Conservation (phyloP, 2,888 invertebrate species). For the Unio pictorum region DNA sequence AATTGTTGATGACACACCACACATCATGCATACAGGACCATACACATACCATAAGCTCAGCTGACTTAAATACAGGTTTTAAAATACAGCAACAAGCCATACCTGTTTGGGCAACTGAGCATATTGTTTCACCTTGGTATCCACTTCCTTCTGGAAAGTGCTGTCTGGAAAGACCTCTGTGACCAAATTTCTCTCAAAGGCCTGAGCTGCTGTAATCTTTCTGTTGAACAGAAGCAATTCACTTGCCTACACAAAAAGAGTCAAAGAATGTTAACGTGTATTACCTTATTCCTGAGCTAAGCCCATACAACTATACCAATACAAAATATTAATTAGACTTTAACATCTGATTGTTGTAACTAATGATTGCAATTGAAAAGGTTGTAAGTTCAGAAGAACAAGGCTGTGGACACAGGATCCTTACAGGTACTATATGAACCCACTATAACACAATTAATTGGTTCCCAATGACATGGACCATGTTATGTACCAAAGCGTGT, state of each 20-base stretch:
- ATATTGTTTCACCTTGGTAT: conserved; percentile 73
- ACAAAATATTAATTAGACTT: not conserved
- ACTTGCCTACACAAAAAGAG: conserved; percentile 71
- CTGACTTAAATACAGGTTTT: too few relatives aligned
- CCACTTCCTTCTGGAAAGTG: conserved; percentile 77
- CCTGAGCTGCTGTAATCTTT: conserved; percentile 86
- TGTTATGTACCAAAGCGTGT: too few relatives aligned
- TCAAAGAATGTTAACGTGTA: not conserved
- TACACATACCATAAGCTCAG: too few relatives aligned
- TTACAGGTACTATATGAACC: too few relatives aligned
- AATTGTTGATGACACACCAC: too few relatives aligned
- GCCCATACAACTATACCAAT: not conserved
- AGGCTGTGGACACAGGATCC: too few relatives aligned
- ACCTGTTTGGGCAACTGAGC: conserved; percentile 72
- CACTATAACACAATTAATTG: too few relatives aligned
- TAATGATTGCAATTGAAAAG: too few relatives aligned
- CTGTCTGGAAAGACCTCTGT: conserved; percentile 82
- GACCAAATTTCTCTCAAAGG: conserved; percentile 83
- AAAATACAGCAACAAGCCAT: conserved; percentile 6
- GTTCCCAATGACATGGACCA: too few relatives aligned
- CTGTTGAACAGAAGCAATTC: conserved; percentile 80
- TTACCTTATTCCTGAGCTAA: not conserved
- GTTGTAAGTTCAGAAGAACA: too few relatives aligned
- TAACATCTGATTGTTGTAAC: too few relatives aligned
- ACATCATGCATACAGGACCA: too few relatives aligned